Percentiles rank a stretch among this genome's conserved stretches.
Conservation (phyloP, 2,797 vertebrate species). For the Halcyon smyrnensis region DNA sequence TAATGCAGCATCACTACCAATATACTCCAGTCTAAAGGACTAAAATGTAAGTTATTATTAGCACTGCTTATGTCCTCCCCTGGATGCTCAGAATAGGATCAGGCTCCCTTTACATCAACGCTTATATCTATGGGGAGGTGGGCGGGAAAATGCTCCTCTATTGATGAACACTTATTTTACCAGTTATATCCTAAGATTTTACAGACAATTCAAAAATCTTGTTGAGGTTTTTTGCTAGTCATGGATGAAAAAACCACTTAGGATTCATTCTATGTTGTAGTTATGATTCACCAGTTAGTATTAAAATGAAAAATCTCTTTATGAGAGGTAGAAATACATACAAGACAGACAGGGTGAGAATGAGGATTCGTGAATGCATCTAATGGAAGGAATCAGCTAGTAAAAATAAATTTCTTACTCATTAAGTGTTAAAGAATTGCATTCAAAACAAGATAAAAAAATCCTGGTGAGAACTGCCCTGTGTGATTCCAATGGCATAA, state of each 20-base stretch:
- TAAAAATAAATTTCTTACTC: background rate
- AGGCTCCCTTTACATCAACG: background rate
- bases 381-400: fast-evolving
- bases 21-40: background rate
- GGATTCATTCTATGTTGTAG: background rate
- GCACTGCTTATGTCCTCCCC: background rate
- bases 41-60: background rate
- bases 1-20: background rate
- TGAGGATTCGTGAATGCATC: background rate
- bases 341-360: background rate
- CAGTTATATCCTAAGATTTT: background rate
- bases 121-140: fast-evolving
- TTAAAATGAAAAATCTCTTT: background rate
- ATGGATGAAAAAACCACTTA: background rate
- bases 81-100: background rate
- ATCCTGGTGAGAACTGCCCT: background rate
- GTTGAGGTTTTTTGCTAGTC: background rate
- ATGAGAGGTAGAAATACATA: background rate
- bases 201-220: background rate
- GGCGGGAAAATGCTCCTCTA: background rate
- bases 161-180: background rate
- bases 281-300: background rate
- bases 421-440: background rate
- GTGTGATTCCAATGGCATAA: background rate
- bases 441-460: background rate